Percentiles rank a stretch among this genome's conserved stretches.
These are phyloP conservation scores for Tipula helvola DNA, from an alignment of 2,888 invertebrate genomes.

Conservation along the genomic window DNA sequence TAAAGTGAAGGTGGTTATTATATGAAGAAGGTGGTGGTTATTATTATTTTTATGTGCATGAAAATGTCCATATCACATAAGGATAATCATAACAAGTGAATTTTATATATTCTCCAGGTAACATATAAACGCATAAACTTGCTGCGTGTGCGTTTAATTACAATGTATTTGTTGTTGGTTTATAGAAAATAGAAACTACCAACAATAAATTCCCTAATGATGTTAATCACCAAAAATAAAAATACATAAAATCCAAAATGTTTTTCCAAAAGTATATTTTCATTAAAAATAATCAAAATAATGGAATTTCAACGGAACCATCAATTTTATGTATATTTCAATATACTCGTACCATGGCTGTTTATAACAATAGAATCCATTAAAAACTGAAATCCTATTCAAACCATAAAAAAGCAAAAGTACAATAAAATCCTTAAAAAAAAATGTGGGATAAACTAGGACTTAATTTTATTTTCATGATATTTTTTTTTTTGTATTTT, in stretches of 20 bases:
- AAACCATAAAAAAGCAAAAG: neutral
- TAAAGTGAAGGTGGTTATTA: neutral
- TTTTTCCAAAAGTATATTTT: neutral
- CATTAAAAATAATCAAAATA: slow-evolving; percentile 4
- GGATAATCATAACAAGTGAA: neutral
- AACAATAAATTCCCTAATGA: neutral
- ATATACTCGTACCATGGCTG: neutral
- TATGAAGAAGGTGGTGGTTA: neutral
- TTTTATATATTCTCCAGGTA: neutral
- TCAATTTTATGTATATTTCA: neutral
- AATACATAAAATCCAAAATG: neutral
- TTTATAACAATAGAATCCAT: neutral
- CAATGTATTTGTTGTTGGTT: neutral
- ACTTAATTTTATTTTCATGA: neutral
- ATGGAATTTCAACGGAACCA: neutral
- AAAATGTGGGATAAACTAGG: neutral
- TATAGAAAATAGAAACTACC: neutral
- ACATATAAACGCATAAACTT: neutral
- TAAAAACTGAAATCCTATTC: slow-evolving; percentile 4
- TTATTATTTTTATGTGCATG: neutral
- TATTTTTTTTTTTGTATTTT: neutral
- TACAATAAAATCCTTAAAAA: neutral
- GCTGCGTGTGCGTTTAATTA: neutral
- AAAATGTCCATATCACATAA: neutral
- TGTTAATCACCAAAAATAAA: neutral